A percentile compares a stretch with the other conserved stretches of the same genome.
phyloP scores from a whole-genome alignment of 2,888 invertebrate genomes.

The Callinectes sapidus region DNA sequence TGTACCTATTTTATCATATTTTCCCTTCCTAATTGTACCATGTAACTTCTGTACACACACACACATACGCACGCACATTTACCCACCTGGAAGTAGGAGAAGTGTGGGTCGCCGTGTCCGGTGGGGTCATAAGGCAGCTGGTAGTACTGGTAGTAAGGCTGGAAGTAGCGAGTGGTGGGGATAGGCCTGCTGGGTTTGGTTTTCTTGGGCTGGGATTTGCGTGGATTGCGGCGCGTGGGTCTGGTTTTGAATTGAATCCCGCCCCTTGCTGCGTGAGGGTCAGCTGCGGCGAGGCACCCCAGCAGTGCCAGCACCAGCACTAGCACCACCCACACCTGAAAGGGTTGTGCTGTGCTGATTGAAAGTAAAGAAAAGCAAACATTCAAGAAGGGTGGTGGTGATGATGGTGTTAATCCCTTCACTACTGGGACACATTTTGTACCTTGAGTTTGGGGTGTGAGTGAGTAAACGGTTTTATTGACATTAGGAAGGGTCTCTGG shows the following conservation, averaged over 20 bases:
- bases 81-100: constrained; percentile 51
- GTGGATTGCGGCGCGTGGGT: background rate
- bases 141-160: background rate
- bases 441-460: too few relatives aligned
- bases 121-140: constrained; percentile 60
- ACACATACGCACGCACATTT: too few relatives aligned
- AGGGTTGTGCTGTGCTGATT: background rate
- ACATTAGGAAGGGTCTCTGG: too few relatives aligned
- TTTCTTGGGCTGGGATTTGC: background rate
- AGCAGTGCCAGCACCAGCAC: background rate
- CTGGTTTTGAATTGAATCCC: background rate
- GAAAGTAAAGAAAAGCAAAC: too few relatives aligned
- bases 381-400: too few relatives aligned
- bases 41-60: too few relatives aligned
- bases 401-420: too few relatives aligned
- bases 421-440: too few relatives aligned
- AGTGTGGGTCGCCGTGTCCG: constrained; percentile 64
- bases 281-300: background rate
- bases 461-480: too few relatives aligned
- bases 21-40: too few relatives aligned
- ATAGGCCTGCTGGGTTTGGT: background rate
- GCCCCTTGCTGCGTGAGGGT: background rate
- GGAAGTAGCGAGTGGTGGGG: background rate
- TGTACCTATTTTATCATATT: too few relatives aligned
- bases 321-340: background rate